Evolutionary conservation across 2,888 invertebrate genomes (phyloP).

Genomic region (Dioctria rufipes): DNA sequence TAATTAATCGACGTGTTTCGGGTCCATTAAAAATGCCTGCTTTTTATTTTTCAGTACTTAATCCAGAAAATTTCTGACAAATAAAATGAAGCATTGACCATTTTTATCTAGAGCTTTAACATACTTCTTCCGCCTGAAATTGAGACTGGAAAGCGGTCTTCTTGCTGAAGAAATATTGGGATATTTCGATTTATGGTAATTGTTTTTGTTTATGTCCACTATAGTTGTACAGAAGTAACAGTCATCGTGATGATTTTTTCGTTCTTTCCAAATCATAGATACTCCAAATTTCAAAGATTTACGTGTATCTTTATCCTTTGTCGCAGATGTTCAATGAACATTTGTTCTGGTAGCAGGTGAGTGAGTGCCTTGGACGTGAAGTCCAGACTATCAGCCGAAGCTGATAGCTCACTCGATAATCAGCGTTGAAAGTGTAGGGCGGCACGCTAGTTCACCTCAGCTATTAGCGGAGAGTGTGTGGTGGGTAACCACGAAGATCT

Average conservation of each 20-base stretch:
- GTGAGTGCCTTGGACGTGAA: too few relatives aligned
- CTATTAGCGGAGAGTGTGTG: too few relatives aligned
- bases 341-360: neutral
- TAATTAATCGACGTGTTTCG: neutral
- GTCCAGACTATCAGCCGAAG: too few relatives aligned
- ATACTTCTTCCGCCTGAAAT: neutral
- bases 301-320: neutral
- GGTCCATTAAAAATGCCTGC: neutral
- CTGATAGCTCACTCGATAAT: too few relatives aligned
- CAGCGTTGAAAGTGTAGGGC: too few relatives aligned
- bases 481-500: too few relatives aligned
- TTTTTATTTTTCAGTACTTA: neutral
- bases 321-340: neutral
- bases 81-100: neutral
- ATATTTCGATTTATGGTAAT: neutral
- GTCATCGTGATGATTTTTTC: neutral
- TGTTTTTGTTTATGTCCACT: neutral
- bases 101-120: neutral
- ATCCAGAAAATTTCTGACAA: neutral
- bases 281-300: slow-evolving; percentile 11
- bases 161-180: neutral
- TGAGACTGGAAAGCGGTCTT: neutral
- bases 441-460: too few relatives aligned
- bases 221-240: neutral
- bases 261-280: slow-evolving; percentile 4